These are phyloP conservation scores for Eira barbara DNA, from an alignment of 2,113 vertebrate genomes.

Conservation along the genomic window DNA sequence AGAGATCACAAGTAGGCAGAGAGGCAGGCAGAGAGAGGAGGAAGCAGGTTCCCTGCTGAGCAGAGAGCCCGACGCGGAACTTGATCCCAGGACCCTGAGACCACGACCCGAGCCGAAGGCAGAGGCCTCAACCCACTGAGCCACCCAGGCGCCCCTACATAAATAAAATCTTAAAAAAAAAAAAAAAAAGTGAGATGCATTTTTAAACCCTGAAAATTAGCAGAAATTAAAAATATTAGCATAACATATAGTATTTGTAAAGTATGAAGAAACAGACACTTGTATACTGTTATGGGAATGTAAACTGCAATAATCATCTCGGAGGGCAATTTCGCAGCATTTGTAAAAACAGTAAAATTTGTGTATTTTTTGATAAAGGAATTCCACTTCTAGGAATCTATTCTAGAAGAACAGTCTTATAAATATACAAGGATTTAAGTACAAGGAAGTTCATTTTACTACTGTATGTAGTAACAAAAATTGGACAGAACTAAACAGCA, in stretches of 20 bases:
- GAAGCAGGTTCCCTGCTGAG: no score
- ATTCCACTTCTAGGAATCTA: constrained; percentile 10
- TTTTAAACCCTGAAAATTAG: neutral
- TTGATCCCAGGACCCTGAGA: no score
- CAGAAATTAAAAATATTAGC: constrained; percentile 39
- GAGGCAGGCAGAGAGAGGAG: no score
- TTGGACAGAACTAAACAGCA: neutral
- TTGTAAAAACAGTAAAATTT: neutral
- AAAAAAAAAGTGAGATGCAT: neutral
- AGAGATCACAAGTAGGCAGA: no score
- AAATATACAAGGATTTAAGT: neutral
- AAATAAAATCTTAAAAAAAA: no score
- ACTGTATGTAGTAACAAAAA: neutral
- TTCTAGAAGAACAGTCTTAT: neutral
- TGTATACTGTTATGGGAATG: neutral
- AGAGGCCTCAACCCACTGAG: no score
- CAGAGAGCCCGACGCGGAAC: no score
- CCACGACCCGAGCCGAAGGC: no score
- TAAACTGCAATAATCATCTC: constrained; percentile 1
- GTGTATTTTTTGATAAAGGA: neutral
- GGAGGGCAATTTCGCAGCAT: neutral
- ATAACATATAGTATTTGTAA: neutral
- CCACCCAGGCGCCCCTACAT: no score
- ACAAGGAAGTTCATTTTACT: neutral
- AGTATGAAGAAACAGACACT: neutral